These are phyloP conservation scores for Irena cyanogastra DNA, from an alignment of 2,113 vertebrate genomes.

Conservation along the genomic window DNA sequence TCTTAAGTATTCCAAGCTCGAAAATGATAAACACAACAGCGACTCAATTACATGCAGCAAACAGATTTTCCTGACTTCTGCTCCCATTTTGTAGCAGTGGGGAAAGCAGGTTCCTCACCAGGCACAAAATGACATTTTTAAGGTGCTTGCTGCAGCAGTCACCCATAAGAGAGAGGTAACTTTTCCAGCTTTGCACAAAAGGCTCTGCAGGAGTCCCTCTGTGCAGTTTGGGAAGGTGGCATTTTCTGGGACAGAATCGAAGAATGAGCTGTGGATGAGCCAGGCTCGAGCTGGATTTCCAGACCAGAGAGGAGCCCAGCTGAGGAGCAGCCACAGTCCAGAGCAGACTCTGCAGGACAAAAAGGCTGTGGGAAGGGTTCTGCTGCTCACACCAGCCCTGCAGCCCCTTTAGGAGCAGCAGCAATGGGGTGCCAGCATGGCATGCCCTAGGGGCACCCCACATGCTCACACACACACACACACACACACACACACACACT, in stretches of 20 bases:
- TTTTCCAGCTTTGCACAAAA: not conserved
- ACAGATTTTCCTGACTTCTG: not conserved
- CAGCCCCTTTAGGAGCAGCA: not conserved
- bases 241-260: not conserved
- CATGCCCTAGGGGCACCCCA: not conserved
- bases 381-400: not conserved
- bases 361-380: not conserved
- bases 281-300: not conserved
- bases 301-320: not conserved
- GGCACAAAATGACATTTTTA: not conserved
- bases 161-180: not conserved
- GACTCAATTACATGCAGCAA: not conserved
- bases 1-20: not conserved
- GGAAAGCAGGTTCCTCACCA: not conserved
- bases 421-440: not conserved
- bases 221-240: not conserved
- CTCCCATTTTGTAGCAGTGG: not conserved
- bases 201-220: not conserved
- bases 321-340: not conserved
- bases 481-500: not conserved
- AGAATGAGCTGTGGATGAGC: not conserved
- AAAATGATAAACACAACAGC: accelerated
- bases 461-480: not conserved
- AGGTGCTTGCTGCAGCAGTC: not conserved
- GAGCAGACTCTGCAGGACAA: not conserved